Evolutionary conservation across 2,113 vertebrate species (phyloP), one percentile per base, ranked within the genome.

Genomic region (Sander lucioperca): DNA sequence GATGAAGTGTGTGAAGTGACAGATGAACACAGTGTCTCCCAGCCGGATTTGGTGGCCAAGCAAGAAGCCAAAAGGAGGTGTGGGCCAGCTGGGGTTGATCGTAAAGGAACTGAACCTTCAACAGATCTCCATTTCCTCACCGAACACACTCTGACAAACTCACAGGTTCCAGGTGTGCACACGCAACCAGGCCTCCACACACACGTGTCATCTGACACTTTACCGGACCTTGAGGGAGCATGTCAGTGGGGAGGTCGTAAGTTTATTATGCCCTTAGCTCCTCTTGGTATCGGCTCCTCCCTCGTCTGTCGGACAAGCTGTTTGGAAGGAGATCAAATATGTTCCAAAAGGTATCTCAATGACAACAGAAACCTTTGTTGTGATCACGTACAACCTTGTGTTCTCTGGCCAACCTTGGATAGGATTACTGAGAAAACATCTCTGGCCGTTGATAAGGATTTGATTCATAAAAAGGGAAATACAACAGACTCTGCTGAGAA

Each of bases 211-310:
- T 51, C 54, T 63, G 74, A 91, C 69, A 62, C 76, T 64, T 67
- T 73, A 21, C 43, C 30, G 27, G 87, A 85, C 53, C 51, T 85
- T 75, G 83, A 88, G 11, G 18, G 80, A 78, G 72, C 57, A 27
- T 0, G 56, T 75, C 84, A 89, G 78, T 25, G 39, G 64, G 74
- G 23, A 27, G 64, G 79, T 84, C 80, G 81, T 10, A 62, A 82
- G 64, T 92, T 91, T 92, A 90, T 94, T 89, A 90, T 92, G 86
- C 93, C 93, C 23, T 83, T 92, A 88, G 92, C 87, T 64, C 91
- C 94, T 27, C 74, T 92, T 12, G 72, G 58, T 25, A 67, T 83
- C 50, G 56, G 82, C 74, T 85, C 74, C 25, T 78, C 85, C 74
- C 80, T 83, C 36, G 21, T 79, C 43, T 79, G 77, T 71, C 47